Percentiles rank a stretch among this genome's conserved stretches.
Evolutionary conservation across 2,888 invertebrate genomes (phyloP).

Genomic region (Hipparchia semele): DNA sequence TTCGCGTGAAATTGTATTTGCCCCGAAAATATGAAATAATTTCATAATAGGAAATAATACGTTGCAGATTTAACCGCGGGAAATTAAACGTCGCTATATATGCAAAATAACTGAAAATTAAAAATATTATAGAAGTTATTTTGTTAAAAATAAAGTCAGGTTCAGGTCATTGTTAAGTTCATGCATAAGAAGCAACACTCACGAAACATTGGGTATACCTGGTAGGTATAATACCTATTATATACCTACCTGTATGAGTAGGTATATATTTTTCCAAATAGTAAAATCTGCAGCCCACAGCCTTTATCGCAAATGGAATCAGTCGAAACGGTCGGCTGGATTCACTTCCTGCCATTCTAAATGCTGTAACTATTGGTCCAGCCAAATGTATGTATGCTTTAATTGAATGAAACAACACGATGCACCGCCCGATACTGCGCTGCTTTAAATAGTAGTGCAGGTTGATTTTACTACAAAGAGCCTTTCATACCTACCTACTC

Average conservation of each 20-base stretch:
- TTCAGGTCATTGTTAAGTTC: no score
- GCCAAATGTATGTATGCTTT: constrained; percentile 24
- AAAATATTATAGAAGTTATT: no score
- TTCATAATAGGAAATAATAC: neutral
- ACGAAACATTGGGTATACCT: no score
- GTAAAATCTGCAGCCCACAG: neutral
- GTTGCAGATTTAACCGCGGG: no score
- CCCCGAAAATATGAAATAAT: neutral
- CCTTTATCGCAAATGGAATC: constrained; percentile 22
- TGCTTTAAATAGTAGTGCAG: neutral
- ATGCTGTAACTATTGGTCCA: constrained; percentile 19
- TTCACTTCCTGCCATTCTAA: constrained; percentile 24
- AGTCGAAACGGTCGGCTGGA: constrained; percentile 22
- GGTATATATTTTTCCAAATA: neutral
- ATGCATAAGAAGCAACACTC: neutral
- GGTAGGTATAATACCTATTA: no score
- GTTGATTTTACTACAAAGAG: constrained; percentile 11
- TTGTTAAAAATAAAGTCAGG: no score
- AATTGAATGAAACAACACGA: constrained; percentile 25
- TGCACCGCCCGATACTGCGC: constrained; percentile 1
- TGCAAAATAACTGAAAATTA: no score
- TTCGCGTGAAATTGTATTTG: neutral
- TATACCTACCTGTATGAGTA: neutral
- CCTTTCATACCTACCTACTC: neutral
- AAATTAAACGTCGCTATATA: no score